Conservation (phyloP, 2,888 invertebrate genomes). For the Colostygia pectinataria region DNA sequence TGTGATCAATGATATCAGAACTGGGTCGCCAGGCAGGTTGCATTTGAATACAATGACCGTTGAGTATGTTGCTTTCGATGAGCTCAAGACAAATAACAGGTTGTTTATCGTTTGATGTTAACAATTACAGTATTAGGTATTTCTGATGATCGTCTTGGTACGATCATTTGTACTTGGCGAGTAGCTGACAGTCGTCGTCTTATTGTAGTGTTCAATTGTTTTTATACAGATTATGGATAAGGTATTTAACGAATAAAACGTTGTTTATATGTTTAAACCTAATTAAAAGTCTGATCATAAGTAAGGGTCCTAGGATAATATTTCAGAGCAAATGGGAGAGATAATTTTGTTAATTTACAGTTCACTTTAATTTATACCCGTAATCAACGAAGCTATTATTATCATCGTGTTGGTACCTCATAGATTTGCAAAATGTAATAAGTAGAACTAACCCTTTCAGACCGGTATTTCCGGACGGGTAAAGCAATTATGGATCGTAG, state of each 20-base stretch:
- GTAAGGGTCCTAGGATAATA: no score
- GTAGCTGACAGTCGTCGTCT: no score
- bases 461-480: constrained; percentile 1
- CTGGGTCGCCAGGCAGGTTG: constrained; percentile 28
- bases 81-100: constrained; percentile 15
- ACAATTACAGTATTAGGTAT: background rate
- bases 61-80: constrained; percentile 31
- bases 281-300: no score
- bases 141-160: no score
- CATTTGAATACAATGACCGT: constrained; percentile 38
- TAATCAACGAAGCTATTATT: constrained; percentile 2
- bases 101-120: constrained; percentile 12
- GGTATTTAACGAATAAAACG: background rate
- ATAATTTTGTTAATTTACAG: no score
- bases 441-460: background rate
- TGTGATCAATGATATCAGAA: constrained; percentile 32
- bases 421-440: background rate
- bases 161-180: no score
- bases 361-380: no score
- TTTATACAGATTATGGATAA: no score
- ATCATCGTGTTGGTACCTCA: constrained; percentile 1
- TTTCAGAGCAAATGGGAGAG: no score
- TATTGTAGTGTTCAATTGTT: no score
- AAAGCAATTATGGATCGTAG: background rate
- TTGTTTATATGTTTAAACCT: background rate